A percentile compares a stretch with the other conserved stretches of the same genome.
phyloP scores from a whole-genome alignment of 2,888 invertebrate species.

The Ophion ventricosus region DNA sequence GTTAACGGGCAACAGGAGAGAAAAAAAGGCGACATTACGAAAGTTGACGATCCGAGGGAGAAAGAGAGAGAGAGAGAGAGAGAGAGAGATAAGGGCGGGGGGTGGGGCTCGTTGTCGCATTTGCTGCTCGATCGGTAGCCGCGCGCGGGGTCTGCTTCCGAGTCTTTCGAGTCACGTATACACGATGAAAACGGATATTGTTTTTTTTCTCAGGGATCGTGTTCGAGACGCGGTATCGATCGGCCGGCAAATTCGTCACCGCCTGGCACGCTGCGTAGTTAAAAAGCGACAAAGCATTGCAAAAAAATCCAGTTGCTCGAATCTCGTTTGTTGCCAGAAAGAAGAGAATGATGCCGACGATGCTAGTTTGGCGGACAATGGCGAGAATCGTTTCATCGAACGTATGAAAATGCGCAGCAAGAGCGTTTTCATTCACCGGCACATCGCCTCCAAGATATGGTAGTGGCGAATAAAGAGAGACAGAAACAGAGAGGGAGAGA shows the following conservation, averaged over 20 bases:
- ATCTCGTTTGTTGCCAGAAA: conserved; percentile 80
- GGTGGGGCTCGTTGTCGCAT: background rate
- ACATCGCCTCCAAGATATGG: conserved; percentile 79
- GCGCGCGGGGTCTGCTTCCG: background rate
- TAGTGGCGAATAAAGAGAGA: conserved; percentile 37
- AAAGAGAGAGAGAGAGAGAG: background rate
- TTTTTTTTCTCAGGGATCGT: background rate
- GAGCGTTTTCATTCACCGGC: conserved; percentile 79
- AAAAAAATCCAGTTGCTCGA: conserved; percentile 55
- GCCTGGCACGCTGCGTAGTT: background rate
- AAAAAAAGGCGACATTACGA: background rate
- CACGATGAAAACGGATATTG: background rate
- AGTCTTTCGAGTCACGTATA: background rate
- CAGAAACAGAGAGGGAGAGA: background rate
- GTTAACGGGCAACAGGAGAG: background rate
- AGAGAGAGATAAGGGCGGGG: too few species aligned
- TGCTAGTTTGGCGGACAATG: conserved; percentile 75
- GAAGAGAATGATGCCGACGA: conserved; percentile 71
- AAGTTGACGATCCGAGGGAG: background rate
- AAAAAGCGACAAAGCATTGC: conserved; percentile 14
- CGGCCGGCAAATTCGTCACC: background rate
- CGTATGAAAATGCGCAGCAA: conserved; percentile 81
- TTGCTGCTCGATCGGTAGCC: conserved; percentile 21
- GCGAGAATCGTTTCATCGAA: conserved; percentile 79
- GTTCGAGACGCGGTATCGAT: conserved; percentile 3